These are phyloP conservation scores for Penaeus chinensis DNA, from an alignment of 1,140 invertebrate genomes.

Conservation along the genomic window DNA sequence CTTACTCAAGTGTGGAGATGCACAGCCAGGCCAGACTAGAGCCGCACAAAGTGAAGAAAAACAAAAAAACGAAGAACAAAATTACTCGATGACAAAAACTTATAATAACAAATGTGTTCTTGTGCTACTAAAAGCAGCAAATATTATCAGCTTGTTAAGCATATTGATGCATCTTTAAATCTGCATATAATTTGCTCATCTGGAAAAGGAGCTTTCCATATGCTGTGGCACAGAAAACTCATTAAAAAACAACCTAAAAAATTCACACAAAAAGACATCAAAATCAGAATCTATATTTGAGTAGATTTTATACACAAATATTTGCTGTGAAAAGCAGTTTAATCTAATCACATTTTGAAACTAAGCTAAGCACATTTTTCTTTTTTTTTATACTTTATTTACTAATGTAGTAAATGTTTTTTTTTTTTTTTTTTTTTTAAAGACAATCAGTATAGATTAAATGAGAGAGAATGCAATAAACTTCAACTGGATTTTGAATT, in stretches of 20 bases:
- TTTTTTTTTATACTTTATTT: too few species aligned
- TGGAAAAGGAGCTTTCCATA: background rate
- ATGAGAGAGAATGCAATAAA: too few species aligned
- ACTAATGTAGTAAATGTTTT: too few species aligned
- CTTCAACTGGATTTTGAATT: too few species aligned
- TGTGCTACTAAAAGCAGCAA: slow-evolving; percentile 56
- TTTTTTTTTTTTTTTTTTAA: too few species aligned
- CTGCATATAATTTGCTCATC: background rate
- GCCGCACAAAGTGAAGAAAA: slow-evolving; percentile 66
- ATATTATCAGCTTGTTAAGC: slow-evolving; percentile 40
- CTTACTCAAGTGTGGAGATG: slow-evolving; percentile 74
- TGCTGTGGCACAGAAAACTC: slow-evolving; percentile 7
- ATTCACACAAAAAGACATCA: background rate
- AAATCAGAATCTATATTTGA: background rate
- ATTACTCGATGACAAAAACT: slow-evolving; percentile 37
- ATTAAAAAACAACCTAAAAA: slow-evolving; percentile 28
- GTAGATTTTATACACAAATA: too few species aligned
- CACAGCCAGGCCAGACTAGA: slow-evolving; percentile 73
- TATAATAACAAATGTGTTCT: slow-evolving; percentile 37
- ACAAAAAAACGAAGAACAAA: slow-evolving; percentile 57
- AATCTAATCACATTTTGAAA: too few species aligned
- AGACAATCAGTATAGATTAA: too few species aligned
- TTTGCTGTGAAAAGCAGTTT: too few species aligned
- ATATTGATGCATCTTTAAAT: slow-evolving; percentile 38
- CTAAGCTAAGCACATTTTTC: too few species aligned